Evolutionary conservation across 2,888 invertebrate genomes (phyloP).

Genomic region (Pammene aurita): DNA sequence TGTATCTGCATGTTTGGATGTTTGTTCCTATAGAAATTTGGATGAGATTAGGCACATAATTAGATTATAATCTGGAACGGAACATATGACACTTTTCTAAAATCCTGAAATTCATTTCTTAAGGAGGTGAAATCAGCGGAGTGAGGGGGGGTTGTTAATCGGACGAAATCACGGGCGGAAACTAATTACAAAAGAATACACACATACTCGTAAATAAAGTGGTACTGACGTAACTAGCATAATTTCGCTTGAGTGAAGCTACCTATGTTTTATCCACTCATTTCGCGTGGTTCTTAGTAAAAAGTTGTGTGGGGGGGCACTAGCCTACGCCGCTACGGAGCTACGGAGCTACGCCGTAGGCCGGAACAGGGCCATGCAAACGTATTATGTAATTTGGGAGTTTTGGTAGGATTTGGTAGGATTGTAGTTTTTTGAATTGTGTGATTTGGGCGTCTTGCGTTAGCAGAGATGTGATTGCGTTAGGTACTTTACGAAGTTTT

Average conservation of each 20-base stretch:
- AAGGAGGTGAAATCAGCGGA: too few species aligned
- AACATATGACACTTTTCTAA: too few species aligned
- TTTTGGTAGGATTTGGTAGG: constrained; percentile 28
- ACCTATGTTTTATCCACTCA: constrained; percentile 81
- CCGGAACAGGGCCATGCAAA: constrained; percentile 56
- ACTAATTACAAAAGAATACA: too few species aligned
- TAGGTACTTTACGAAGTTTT: not conserved
- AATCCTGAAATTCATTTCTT: too few species aligned
- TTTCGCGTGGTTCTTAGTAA: constrained; percentile 82
- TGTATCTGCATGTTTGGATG: too few species aligned
- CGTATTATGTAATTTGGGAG: constrained; percentile 36
- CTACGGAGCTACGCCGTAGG: constrained; percentile 46
- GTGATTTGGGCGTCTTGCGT: not conserved
- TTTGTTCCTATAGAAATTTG: too few species aligned
- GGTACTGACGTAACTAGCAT: not conserved
- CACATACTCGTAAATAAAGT: too few species aligned
- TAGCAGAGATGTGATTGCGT: not conserved
- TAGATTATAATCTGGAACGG: too few species aligned
- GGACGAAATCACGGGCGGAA: too few species aligned
- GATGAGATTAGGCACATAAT: too few species aligned
- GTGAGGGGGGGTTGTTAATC: too few species aligned
- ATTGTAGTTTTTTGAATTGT: not conserved
- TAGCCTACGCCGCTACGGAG: constrained; percentile 60
- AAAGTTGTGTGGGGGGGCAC: constrained; percentile 76
- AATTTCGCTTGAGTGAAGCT: constrained; percentile 64